Evolutionary conservation across 1,140 invertebrate species (phyloP).

Genomic region (Mizuhopecten yessoensis): DNA sequence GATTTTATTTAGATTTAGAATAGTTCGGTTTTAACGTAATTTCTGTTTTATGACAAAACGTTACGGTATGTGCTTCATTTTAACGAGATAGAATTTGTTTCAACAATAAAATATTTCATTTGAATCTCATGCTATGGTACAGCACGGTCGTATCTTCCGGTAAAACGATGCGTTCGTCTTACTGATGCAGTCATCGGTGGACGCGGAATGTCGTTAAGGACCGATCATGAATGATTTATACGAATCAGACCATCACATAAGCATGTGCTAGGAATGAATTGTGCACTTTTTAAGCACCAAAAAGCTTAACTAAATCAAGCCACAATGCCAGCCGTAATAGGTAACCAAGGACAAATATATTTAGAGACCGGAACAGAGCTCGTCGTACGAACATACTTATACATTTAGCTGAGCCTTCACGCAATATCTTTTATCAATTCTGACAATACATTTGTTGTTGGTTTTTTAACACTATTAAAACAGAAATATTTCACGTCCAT

Average conservation of each 20-base stretch:
- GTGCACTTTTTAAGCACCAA: background rate
- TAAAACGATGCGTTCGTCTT: background rate
- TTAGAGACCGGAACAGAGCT: background rate
- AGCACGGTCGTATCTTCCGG: background rate
- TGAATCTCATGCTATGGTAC: background rate
- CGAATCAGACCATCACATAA: background rate
- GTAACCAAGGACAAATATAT: slow-evolving; percentile 3
- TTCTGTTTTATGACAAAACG: background rate
- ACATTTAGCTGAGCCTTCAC: too few relatives aligned
- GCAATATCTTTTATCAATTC: too few relatives aligned
- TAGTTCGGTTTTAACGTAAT: background rate
- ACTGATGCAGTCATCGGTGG: background rate
- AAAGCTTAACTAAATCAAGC: background rate
- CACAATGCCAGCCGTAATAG: background rate
- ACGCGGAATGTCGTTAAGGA: background rate
- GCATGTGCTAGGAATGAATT: slow-evolving; percentile 7
- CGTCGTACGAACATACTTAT: too few relatives aligned
- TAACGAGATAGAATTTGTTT: background rate
- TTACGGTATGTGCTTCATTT: background rate
- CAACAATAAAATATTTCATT: slow-evolving; percentile 19
- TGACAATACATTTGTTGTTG: too few relatives aligned
- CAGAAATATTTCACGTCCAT: too few relatives aligned
- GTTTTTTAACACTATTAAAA: too few relatives aligned
- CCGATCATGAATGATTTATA: background rate
- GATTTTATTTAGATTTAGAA: background rate